Evolutionary conservation across 1,140 invertebrate species (phyloP).

Genomic region (Vanessa atalanta): DNA sequence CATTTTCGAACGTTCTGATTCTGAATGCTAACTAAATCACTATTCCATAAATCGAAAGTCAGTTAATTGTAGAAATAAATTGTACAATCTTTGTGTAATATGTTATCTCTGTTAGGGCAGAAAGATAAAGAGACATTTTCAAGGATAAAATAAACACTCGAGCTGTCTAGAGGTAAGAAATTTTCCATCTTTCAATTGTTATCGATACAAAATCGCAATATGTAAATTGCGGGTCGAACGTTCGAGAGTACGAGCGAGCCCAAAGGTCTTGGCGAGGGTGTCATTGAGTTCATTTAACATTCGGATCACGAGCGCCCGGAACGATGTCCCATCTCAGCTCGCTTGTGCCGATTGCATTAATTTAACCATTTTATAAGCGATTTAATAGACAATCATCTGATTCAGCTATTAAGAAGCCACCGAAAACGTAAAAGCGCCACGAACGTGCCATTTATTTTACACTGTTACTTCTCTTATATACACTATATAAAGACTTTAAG

Average conservation of each 20-base stretch:
- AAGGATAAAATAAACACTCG: slow-evolving; percentile 15
- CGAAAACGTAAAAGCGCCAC: slow-evolving; percentile 29
- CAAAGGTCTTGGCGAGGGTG: slow-evolving; percentile 53
- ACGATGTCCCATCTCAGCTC: slow-evolving; percentile 76
- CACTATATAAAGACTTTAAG: neutral
- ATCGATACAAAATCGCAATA: slow-evolving; percentile 73
- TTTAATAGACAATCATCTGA: slow-evolving; percentile 73
- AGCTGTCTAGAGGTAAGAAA: slow-evolving; percentile 27
- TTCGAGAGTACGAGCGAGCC: slow-evolving; percentile 43
- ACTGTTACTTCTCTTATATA: neutral
- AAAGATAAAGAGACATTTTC: neutral
- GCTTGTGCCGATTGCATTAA: slow-evolving; percentile 76
- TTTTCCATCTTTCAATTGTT: slow-evolving; percentile 63
- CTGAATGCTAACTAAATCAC: slow-evolving; percentile 28
- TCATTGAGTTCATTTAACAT: slow-evolving; percentile 70
- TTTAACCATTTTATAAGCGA: slow-evolving; percentile 77
- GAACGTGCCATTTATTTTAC: neutral
- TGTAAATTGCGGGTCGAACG: slow-evolving; percentile 67
- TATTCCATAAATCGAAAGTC: slow-evolving; percentile 1
- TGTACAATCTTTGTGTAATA: too few species aligned
- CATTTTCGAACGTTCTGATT: slow-evolving; percentile 74
- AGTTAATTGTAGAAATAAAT: too few species aligned
- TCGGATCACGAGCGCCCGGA: slow-evolving; percentile 70
- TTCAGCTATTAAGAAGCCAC: slow-evolving; percentile 54
- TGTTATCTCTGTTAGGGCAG: too few species aligned